Conservation (phyloP, 2,888 invertebrate species). For the Rugalucina vietnamica region DNA sequence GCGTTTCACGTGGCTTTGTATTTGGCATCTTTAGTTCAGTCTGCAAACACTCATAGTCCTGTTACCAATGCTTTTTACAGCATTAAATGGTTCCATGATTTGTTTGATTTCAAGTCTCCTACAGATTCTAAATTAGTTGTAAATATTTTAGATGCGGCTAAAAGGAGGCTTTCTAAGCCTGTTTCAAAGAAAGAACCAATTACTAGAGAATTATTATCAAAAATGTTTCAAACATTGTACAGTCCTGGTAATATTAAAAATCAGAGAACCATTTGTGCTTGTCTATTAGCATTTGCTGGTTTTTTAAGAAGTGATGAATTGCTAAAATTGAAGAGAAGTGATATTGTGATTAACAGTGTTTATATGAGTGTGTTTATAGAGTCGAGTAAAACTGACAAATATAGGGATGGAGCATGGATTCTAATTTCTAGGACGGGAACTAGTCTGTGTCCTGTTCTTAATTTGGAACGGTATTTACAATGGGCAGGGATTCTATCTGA, state of each 20-base stretch:
- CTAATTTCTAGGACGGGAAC: neutral
- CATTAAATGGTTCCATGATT: slow-evolving; percentile 23
- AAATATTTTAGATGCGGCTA: slow-evolving; percentile 32
- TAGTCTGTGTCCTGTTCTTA: slow-evolving; percentile 28
- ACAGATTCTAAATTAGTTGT: slow-evolving; percentile 16
- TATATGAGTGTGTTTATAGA: slow-evolving; percentile 23
- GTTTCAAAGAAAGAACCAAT: slow-evolving; percentile 20
- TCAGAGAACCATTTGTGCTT: slow-evolving; percentile 32
- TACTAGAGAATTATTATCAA: neutral
- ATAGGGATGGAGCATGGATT: slow-evolving; percentile 31
- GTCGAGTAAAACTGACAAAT: slow-evolving; percentile 43
- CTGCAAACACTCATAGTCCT: slow-evolving; percentile 4
- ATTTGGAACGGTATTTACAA: slow-evolving; percentile 8
- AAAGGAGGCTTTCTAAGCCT: slow-evolving; percentile 9
- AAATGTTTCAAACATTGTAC: slow-evolving; percentile 10
- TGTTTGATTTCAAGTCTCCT: slow-evolving; percentile 11
- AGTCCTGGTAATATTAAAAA: neutral
- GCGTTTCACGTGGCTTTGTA: slow-evolving; percentile 27
- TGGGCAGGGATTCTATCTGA: neutral
- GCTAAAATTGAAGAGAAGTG: slow-evolving; percentile 8
- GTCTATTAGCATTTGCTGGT: slow-evolving; percentile 27
- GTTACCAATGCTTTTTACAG: slow-evolving; percentile 25
- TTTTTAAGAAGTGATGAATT: slow-evolving; percentile 35
- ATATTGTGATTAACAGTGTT: slow-evolving; percentile 4
- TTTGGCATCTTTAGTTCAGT: slow-evolving; percentile 29